Evolutionary conservation across 37 sponge, comb jelly and placozoan species (phyloP), one percentile per base, ranked within the genome.

Genomic region (Chondrosia reniformis): DNA sequence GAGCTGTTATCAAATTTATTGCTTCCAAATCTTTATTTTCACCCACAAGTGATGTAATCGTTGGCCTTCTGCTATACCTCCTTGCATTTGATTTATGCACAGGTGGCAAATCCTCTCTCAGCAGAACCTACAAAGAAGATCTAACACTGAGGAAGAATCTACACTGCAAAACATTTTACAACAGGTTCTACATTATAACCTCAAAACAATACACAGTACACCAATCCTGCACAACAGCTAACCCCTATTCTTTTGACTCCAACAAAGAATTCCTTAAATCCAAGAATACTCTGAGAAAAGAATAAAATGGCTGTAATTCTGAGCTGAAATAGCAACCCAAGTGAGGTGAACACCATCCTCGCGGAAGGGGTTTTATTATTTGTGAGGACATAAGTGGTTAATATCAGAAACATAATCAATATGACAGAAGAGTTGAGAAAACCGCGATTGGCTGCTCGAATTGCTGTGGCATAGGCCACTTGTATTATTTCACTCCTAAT

Each of bases 201-300:
- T 19, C 52, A 49, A 49, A 49, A 15, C 52, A 19, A 49, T 49
- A 49, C 15, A 49, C 15, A 49, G 10, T 49, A 49, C 15, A n/a
- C n/a, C 15, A 49, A 49, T 15, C 10, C 15, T 10, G 10, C 52
- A 49, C 15, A 49, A 19, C 15, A 49, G 15, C 52, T 34, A 31
- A 89, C 90, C 87, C 86, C 74, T 57, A 93, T 86, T 67, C 94
- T 65, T 2, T 42, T 38, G 19, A 89, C 12, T 13, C 85, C 87
- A 28, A 93, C 94, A 37, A 30, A 55, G 3, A 45, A 69, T 52
- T 93, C 94, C n/a, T 83, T 62, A 28, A 76, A 38, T 33, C 77
- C 76, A 17, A 87, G 62, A 10, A 84, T 25, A 24, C 57, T 75
- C 2, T 56, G 49, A n/a, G 78, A 27, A 13, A 89, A 46, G 62